Evolutionary conservation across 1,140 invertebrate genomes (phyloP).

Genomic region (Lordiphosa clarofinis): DNA sequence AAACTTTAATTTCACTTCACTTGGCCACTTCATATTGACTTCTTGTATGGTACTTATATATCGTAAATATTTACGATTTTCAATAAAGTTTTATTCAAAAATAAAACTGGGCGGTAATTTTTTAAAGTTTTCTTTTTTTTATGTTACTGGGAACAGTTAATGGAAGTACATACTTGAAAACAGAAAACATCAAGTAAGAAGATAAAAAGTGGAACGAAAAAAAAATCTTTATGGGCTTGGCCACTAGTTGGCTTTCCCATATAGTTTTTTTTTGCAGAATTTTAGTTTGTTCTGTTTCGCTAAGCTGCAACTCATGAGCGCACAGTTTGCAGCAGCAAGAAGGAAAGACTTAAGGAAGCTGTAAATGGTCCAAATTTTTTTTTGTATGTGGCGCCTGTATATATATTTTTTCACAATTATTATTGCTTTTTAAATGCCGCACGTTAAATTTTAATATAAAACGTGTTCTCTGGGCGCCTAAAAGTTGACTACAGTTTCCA

Average conservation of each 20-base stretch:
- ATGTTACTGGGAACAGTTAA: constrained; percentile 32
- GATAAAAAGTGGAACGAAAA: constrained; percentile 1
- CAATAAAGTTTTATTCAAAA: constrained; percentile 46
- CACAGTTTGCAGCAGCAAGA: constrained; percentile 29
- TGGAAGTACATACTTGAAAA: constrained; percentile 37
- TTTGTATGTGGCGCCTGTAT: constrained; percentile 4
- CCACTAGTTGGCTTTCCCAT: constrained; percentile 29
- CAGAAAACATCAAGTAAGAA: constrained; percentile 15
- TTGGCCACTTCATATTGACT: constrained; percentile 37
- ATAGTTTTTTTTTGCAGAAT: constrained; percentile 1
- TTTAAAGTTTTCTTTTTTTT: constrained; percentile 19
- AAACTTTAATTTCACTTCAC: constrained; percentile 30
- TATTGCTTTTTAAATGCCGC: constrained; percentile 36
- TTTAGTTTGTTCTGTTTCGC: constrained; percentile 11
- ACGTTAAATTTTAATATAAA: constrained; percentile 39
- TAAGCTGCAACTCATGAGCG: constrained; percentile 43
- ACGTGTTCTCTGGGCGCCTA: constrained; percentile 30
- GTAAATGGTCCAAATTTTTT: constrained; percentile 3
- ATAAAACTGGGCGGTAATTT: constrained; percentile 21
- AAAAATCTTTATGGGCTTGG: constrained; percentile 34
- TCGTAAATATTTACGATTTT: constrained; percentile 68
- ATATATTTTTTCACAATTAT: constrained; percentile 2
- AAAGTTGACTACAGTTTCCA: constrained; percentile 33
- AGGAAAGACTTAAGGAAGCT: background rate
- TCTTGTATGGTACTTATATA: constrained; percentile 32